Evolutionary conservation across 2,797 vertebrate genomes (phyloP).

Genomic region (Platyrinchus mystaceus): DNA sequence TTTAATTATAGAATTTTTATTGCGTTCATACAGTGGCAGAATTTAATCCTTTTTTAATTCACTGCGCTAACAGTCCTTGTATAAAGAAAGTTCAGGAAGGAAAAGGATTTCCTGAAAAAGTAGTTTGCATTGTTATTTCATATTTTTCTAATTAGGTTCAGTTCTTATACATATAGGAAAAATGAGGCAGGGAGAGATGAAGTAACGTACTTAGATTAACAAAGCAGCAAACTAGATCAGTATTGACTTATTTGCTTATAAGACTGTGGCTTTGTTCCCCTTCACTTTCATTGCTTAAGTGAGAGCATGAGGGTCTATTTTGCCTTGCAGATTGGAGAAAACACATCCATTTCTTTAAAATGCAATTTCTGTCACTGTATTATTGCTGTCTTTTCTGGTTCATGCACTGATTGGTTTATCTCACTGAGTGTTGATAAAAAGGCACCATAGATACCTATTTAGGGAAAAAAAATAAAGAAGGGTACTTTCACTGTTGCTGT

Average conservation of each 20-base stretch:
- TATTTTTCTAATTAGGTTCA: background rate
- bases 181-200: background rate
- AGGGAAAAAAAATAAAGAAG: background rate
- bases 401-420: background rate
- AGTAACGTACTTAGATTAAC: background rate
- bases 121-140: background rate
- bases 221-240: background rate
- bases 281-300: background rate
- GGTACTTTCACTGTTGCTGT: background rate
- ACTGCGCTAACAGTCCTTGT: background rate
- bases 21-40: background rate
- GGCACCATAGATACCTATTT: background rate
- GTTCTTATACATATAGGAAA: background rate
- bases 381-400: background rate
- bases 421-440: background rate
- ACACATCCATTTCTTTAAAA: background rate
- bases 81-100: background rate
- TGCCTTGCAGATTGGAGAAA: slow-evolving; percentile 8
- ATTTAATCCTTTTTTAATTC: background rate
- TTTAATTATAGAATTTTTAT: background rate
- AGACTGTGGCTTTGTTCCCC: background rate
- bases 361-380: background rate
- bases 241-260: background rate
- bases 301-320: background rate
- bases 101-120: background rate